A percentile compares a stretch with the other conserved stretches of the same genome.
phyloP scores from a whole-genome alignment of 2,113 vertebrate species.

The Falco punctatus region DNA sequence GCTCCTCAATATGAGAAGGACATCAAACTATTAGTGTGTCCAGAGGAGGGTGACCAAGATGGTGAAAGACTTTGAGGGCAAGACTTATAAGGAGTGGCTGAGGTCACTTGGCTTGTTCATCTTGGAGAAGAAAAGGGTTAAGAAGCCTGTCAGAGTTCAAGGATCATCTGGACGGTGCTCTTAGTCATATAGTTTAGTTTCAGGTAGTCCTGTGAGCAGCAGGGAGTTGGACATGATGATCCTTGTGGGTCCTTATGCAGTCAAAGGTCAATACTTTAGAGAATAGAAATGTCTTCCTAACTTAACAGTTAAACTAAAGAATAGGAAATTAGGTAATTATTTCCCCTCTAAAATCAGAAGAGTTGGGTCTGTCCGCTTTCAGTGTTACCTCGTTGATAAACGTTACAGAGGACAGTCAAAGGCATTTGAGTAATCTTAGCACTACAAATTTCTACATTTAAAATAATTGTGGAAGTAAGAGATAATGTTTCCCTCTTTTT shows the following conservation, averaged over 20 bases:
- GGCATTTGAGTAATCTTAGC: not conserved
- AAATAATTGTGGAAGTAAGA: not conserved
- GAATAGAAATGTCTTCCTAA: not conserved
- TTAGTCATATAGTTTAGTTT: not conserved
- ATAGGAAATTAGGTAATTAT: not conserved
- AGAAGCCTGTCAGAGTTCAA: not conserved
- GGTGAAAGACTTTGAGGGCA: not conserved
- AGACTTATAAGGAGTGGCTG: not conserved
- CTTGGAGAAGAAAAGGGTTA: not conserved
- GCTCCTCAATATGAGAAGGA: not conserved
- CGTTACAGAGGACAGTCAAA: not conserved
- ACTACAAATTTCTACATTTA: not conserved
- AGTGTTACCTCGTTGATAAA: not conserved
- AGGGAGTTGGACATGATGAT: not conserved
- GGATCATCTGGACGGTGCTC: accelerated
- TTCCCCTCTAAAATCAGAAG: not conserved
- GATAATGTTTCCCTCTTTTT: not conserved
- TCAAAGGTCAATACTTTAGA: not conserved
- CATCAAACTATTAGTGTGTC: no score
- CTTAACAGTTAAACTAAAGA: not conserved
- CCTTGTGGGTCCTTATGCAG: not conserved
- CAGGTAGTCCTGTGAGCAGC: not conserved
- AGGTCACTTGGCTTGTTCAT: not conserved
- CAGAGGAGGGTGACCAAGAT: accelerated
- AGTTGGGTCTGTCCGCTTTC: accelerated